These are phyloP conservation scores for Pedicia rivosa DNA, from an alignment of 2,888 invertebrate genomes.

Conservation along the genomic window DNA sequence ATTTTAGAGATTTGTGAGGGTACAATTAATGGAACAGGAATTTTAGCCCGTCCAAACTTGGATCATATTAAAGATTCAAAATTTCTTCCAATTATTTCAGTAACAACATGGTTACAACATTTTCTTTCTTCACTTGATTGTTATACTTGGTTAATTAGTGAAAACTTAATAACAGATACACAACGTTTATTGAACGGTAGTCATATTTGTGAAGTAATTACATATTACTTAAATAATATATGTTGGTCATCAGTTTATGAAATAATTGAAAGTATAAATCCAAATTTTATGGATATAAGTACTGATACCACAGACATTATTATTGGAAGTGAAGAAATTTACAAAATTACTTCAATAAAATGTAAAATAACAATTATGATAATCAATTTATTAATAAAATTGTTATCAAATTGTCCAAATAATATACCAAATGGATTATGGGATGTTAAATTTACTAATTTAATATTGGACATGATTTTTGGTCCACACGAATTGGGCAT, in stretches of 20 bases:
- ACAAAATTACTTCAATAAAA: conserved; percentile 24
- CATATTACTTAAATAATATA: conserved; percentile 17
- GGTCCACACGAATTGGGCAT: conserved; percentile 32
- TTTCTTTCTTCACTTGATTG: conserved; percentile 31
- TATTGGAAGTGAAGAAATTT: conserved; percentile 13
- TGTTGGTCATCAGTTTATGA: conserved; percentile 12
- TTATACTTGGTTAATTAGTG: conserved; percentile 19
- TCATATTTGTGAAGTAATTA: conserved; percentile 16
- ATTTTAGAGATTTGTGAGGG: conserved; percentile 21
- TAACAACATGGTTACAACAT: conserved; percentile 24
- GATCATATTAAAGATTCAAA: conserved; percentile 15
- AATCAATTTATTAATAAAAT: conserved; percentile 27
- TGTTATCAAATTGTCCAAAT: conserved; percentile 8
- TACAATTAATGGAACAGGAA: conserved; percentile 12
- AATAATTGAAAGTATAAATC: too few species aligned
- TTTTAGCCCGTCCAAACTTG: conserved; percentile 17
- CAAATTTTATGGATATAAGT: too few species aligned
- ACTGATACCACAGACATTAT: conserved; percentile 5
- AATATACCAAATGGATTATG: conserved; percentile 11
- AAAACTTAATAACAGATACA: conserved; percentile 18
- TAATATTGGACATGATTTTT: conserved; percentile 16
- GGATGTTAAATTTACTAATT: neutral
- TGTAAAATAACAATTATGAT: conserved; percentile 33
- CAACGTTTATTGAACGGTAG: conserved; percentile 15
- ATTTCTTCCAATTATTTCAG: conserved; percentile 8